phyloP scores from a whole-genome alignment of 2,797 vertebrate genomes.

The Rousettus madagascariensis region DNA sequence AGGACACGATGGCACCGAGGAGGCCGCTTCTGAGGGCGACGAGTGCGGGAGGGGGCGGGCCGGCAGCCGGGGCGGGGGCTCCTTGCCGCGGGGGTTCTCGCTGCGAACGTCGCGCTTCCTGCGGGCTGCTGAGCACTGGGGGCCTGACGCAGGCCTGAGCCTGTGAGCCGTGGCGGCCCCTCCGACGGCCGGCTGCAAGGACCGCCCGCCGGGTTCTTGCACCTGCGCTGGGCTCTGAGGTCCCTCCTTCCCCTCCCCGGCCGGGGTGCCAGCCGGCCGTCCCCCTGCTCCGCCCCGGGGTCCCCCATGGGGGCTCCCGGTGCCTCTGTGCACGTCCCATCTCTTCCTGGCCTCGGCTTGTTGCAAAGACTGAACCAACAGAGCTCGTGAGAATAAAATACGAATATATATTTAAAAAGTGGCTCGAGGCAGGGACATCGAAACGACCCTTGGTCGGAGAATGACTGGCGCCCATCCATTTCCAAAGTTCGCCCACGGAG shows the following conservation, averaged over 20 bases:
- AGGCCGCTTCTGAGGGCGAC: fast-evolving
- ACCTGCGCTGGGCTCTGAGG: fast-evolving
- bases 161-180: fast-evolving
- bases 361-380: not conserved
- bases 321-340: fast-evolving
- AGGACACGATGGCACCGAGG: not conserved
- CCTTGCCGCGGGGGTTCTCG: not conserved
- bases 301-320: fast-evolving
- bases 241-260: not conserved
- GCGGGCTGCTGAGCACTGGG: fast-evolving
- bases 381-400: not conserved
- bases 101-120: not conserved
- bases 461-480: not conserved
- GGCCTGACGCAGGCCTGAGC: not conserved
- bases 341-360: not conserved
- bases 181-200: fast-evolving
- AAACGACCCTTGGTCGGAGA: not conserved
- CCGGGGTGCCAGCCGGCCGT: fast-evolving
- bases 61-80: fast-evolving
- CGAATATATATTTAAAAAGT: not conserved
- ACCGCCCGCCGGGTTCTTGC: not conserved
- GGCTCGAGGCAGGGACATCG: too few species aligned
- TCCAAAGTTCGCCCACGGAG: not conserved
- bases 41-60: fast-evolving
- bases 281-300: fast-evolving